Percentiles rank a stretch among this genome's conserved stretches.
Conservation (phyloP, 2,113 vertebrate species). For the Pluvialis apricaria region DNA sequence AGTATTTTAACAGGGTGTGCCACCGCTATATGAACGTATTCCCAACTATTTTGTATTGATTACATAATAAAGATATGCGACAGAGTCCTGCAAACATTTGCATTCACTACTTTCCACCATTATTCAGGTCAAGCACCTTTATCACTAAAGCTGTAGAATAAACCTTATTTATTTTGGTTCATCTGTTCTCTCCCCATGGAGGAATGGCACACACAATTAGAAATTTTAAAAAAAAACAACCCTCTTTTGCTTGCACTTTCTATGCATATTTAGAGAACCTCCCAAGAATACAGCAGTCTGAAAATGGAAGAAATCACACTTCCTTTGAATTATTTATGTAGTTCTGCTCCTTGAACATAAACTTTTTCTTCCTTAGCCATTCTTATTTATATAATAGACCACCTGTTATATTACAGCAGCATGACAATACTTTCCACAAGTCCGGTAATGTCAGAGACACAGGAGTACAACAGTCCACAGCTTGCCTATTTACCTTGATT, state of each 20-base stretch:
- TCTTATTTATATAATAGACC: not conserved
- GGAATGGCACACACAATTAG: not conserved
- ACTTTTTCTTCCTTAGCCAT: not conserved
- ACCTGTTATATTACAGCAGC: not conserved
- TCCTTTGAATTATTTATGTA: conserved; percentile 12
- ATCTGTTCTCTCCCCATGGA: conserved; percentile 7
- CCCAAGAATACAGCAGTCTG: not conserved
- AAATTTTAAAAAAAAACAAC: not conserved
- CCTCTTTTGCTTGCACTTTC: not conserved
- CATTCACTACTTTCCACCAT: not conserved
- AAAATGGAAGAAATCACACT: not conserved
- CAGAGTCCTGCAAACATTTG: not conserved
- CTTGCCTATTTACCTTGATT: not conserved
- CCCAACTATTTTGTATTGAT: conserved; percentile 9
- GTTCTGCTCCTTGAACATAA: not conserved
- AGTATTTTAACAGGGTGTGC: not conserved
- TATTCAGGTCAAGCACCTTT: conserved; percentile 39
- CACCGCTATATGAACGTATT: not conserved
- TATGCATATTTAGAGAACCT: not conserved
- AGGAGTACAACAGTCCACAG: not conserved
- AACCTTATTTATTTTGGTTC: conserved; percentile 35
- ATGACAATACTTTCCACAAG: not conserved
- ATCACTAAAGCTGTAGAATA: conserved; percentile 18
- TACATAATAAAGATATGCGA: not conserved
- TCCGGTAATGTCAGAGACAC: not conserved